phyloP scores from a whole-genome alignment of 1,140 invertebrate species.

The Lerema accius region DNA sequence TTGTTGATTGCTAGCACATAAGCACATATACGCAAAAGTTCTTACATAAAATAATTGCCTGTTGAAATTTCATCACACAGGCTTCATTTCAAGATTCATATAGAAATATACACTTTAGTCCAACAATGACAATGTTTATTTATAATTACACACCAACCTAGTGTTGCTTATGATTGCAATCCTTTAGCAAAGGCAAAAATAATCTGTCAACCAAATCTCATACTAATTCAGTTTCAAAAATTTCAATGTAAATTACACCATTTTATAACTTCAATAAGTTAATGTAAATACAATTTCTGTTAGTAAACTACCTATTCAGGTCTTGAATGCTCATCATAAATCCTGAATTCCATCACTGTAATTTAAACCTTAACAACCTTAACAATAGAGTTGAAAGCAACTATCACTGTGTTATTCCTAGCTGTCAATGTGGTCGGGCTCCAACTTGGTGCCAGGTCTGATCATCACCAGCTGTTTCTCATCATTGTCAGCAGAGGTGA shows the following conservation, averaged over 20 bases:
- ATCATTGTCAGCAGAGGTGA: conserved; percentile 57
- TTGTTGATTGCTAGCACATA: too few species aligned
- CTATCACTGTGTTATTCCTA: conserved; percentile 57
- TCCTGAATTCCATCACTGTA: neutral
- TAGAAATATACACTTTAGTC: neutral
- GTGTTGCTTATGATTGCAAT: too few species aligned
- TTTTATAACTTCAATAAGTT: too few species aligned
- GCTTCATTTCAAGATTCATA: neutral
- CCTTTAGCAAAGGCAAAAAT: too few species aligned
- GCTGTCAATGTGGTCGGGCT: conserved; percentile 62
- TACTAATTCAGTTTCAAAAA: too few species aligned
- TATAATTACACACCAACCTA: neutral
- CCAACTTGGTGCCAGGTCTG: conserved; percentile 58
- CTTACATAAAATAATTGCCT: neutral
- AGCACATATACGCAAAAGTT: too few species aligned
- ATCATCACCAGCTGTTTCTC: conserved; percentile 74
- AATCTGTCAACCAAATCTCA: too few species aligned
- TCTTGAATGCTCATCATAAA: too few species aligned
- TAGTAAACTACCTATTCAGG: too few species aligned
- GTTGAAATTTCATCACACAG: neutral
- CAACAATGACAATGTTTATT: neutral
- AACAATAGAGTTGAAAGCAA: conserved; percentile 28
- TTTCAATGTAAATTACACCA: too few species aligned
- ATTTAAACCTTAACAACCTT: neutral
- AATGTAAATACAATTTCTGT: too few species aligned